Evolutionary conservation across 2,888 invertebrate species (phyloP).

Genomic region (Dolichomitus sp.): DNA sequence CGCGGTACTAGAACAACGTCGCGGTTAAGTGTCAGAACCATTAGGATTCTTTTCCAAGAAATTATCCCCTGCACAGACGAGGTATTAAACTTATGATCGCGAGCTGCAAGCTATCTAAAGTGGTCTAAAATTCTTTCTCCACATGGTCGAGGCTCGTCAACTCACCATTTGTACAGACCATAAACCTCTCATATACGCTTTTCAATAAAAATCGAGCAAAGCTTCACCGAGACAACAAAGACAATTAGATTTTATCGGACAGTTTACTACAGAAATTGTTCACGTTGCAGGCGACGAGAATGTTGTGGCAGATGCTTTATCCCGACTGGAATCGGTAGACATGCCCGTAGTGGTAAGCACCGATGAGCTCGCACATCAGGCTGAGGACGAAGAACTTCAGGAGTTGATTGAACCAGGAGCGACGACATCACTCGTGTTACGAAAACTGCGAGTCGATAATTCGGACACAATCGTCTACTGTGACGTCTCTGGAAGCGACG

Average conservation of each 20-base stretch:
- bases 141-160: constrained; percentile 43
- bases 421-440: constrained; percentile 15
- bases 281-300: constrained; percentile 47
- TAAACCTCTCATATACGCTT: constrained; percentile 47
- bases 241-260: constrained; percentile 52
- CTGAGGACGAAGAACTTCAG: constrained; percentile 30
- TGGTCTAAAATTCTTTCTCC: constrained; percentile 31
- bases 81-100: constrained; percentile 45
- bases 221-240: constrained; percentile 38
- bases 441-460: constrained; percentile 22
- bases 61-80: no score
- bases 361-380: constrained; percentile 27
- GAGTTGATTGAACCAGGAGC: not conserved
- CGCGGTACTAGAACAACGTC: constrained; percentile 38
- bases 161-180: constrained; percentile 48
- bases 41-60: no score
- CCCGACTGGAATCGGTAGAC: constrained; percentile 23
- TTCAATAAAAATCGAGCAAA: constrained; percentile 16
- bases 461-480: constrained; percentile 50
- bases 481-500: constrained; percentile 57
- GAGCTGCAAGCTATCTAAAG: constrained; percentile 49
- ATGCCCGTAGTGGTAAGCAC: constrained; percentile 27
- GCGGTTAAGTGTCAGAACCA: no score
- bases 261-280: constrained; percentile 32
- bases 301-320: constrained; percentile 37